Conservation (phyloP, 2,113 vertebrate species). For the Lophius piscatorius region DNA sequence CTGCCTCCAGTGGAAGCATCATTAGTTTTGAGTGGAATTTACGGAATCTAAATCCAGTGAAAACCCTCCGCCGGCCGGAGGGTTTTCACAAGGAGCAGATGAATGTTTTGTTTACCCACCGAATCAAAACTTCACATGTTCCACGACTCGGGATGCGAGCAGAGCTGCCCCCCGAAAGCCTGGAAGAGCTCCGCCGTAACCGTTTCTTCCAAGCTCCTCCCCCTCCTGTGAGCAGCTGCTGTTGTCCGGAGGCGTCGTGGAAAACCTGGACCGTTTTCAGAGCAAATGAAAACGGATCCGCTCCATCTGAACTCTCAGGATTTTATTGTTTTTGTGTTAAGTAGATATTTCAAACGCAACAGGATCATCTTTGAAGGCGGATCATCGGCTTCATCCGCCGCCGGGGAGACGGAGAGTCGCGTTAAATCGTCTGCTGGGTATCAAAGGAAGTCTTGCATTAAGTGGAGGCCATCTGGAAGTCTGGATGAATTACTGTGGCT, state of each 20-base stretch:
- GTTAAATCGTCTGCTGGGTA: slow-evolving; percentile 45
- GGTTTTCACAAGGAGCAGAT: slow-evolving; percentile 2
- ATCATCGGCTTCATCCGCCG: slow-evolving; percentile 42
- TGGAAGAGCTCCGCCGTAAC: slow-evolving; percentile 69
- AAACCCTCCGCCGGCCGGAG: slow-evolving; percentile 34
- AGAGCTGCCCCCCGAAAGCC: slow-evolving; percentile 40
- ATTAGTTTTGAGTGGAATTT: slow-evolving; percentile 18
- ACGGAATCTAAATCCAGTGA: slow-evolving; percentile 34
- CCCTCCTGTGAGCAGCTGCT: slow-evolving; percentile 79
- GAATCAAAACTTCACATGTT: slow-evolving; percentile 30
- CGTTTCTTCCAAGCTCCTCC: slow-evolving; percentile 66
- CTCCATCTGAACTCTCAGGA: slow-evolving; percentile 73
- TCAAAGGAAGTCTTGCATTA: slow-evolving; percentile 47
- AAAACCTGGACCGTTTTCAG: slow-evolving; percentile 72
- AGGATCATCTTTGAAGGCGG: slow-evolving; percentile 48
- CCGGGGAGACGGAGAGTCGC: slow-evolving; percentile 23
- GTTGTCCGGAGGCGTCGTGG: slow-evolving; percentile 62
- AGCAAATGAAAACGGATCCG: slow-evolving; percentile 74
- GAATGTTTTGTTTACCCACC: slow-evolving; percentile 27
- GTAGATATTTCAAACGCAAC: slow-evolving; percentile 47
- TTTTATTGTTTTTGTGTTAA: slow-evolving; percentile 28
- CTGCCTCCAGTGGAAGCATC: slow-evolving; percentile 38
- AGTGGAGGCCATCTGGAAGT: slow-evolving; percentile 29
- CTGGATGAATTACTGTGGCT: slow-evolving; percentile 25
- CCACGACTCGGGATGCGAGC: slow-evolving; percentile 28